phyloP scores from a whole-genome alignment of 2,888 invertebrate genomes.

The Oligia latruncula region DNA sequence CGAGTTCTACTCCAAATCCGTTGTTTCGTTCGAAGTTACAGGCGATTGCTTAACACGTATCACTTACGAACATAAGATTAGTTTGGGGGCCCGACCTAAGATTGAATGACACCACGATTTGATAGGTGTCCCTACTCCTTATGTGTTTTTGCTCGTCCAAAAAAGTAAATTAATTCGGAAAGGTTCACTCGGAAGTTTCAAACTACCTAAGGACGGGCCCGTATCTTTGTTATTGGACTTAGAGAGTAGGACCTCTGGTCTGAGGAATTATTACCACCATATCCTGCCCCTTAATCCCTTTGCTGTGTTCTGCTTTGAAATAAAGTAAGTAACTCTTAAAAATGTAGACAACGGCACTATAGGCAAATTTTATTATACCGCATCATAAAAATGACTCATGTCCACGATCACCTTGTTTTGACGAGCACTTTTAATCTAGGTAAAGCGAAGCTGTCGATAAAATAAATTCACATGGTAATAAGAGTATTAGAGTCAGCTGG shows the following conservation, averaged over 20 bases:
- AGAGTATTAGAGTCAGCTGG: slow-evolving; percentile 17
- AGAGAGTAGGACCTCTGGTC: not conserved
- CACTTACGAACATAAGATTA: not conserved
- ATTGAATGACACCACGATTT: not conserved
- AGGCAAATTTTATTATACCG: not conserved
- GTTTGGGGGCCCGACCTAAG: not conserved
- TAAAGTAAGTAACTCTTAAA: not conserved
- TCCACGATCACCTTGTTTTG: not conserved
- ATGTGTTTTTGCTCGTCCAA: not conserved
- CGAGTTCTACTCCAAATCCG: not conserved
- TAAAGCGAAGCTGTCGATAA: slow-evolving; percentile 34
- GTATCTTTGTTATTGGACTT: not conserved
- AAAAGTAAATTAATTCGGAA: not conserved
- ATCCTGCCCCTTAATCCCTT: not conserved
- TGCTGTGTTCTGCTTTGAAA: not conserved
- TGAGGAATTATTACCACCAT: not conserved
- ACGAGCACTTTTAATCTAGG: slow-evolving; percentile 20
- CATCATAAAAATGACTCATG: not conserved
- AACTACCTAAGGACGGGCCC: not conserved
- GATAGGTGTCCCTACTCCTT: not conserved
- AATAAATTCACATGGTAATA: slow-evolving; percentile 38
- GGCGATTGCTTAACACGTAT: not conserved
- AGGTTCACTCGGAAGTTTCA: not conserved
- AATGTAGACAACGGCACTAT: not conserved
- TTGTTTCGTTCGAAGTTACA: no score